Evolutionary conservation across 2,888 invertebrate species (phyloP).

Genomic region (Metallyticus violacea): DNA sequence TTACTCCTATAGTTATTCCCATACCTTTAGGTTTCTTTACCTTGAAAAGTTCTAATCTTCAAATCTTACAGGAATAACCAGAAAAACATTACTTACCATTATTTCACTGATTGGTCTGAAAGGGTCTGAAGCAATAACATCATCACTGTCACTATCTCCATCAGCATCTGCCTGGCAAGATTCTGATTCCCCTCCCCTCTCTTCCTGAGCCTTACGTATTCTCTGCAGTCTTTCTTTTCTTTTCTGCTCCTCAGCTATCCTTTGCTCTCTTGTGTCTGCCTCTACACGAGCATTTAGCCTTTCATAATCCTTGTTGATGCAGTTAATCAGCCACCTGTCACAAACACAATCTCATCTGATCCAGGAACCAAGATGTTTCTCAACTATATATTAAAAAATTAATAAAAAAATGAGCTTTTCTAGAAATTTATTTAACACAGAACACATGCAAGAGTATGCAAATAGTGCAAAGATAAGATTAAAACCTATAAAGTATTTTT

Average conservation of each 20-base stretch:
- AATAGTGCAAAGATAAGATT: too few relatives aligned
- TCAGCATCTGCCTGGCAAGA: not conserved
- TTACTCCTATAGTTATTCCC: too few relatives aligned
- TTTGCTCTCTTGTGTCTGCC: slow-evolving; percentile 56
- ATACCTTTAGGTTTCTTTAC: too few relatives aligned
- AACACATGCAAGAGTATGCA: too few relatives aligned
- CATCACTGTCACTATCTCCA: slow-evolving; percentile 4
- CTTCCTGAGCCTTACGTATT: slow-evolving; percentile 13
- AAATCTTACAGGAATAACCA: too few relatives aligned
- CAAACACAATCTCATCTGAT: too few relatives aligned
- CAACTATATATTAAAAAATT: too few relatives aligned
- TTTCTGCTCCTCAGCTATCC: slow-evolving; percentile 49
- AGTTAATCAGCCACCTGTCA: slow-evolving; percentile 62
- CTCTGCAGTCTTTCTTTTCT: slow-evolving; percentile 43
- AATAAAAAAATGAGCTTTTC: too few relatives aligned
- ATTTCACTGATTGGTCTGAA: slow-evolving; percentile 28
- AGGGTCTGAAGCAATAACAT: slow-evolving; percentile 18
- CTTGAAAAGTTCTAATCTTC: too few relatives aligned
- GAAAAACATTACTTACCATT: not conserved
- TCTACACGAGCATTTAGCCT: slow-evolving; percentile 63
- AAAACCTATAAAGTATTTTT: too few relatives aligned
- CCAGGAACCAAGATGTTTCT: too few relatives aligned
- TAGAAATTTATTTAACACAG: too few relatives aligned
- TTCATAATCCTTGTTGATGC: slow-evolving; percentile 64
- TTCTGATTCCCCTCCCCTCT: slow-evolving; percentile 8